Percentiles rank a stretch among this genome's conserved stretches.
These are phyloP conservation scores for Dynastes maya DNA, from an alignment of 2,888 invertebrate genomes.

Conservation along the genomic window DNA sequence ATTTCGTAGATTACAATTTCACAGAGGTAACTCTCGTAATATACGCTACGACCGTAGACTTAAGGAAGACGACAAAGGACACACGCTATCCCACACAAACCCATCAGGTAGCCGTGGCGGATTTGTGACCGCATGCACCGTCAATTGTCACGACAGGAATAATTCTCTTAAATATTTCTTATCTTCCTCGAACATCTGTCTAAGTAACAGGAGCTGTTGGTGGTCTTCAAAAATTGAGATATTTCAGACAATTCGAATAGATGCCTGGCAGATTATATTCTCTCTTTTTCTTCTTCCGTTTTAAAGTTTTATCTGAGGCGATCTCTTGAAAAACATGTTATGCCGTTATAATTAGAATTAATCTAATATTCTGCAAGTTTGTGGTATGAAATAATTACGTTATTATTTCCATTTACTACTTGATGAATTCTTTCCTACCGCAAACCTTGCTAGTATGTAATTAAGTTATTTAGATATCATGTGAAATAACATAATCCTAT, in stretches of 20 bases:
- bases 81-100: constrained; percentile 38
- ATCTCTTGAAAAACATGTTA: constrained; percentile 26
- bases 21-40: constrained; percentile 13
- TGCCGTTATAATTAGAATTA: neutral
- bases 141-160: constrained; percentile 51
- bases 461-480: too few relatives aligned
- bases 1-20: constrained; percentile 26
- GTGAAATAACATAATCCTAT: neutral
- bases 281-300: neutral
- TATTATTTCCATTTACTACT: too few relatives aligned
- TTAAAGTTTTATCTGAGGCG: neutral
- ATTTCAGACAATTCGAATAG: constrained; percentile 44
- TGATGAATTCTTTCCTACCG: too few relatives aligned
- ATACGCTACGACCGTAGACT: neutral
- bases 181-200: constrained; percentile 52
- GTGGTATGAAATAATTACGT: too few relatives aligned
- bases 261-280: constrained; percentile 29
- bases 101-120: constrained; percentile 45
- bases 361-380: too few relatives aligned
- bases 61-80: constrained; percentile 45
- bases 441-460: too few relatives aligned
- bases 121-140: constrained; percentile 48
- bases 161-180: constrained; percentile 52
- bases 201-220: constrained; percentile 43
- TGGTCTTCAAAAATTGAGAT: constrained; percentile 48